Base-by-base conservation (phyloP, 2,888 invertebrate genomes). In the Pharmacophagus antenor region DNA sequence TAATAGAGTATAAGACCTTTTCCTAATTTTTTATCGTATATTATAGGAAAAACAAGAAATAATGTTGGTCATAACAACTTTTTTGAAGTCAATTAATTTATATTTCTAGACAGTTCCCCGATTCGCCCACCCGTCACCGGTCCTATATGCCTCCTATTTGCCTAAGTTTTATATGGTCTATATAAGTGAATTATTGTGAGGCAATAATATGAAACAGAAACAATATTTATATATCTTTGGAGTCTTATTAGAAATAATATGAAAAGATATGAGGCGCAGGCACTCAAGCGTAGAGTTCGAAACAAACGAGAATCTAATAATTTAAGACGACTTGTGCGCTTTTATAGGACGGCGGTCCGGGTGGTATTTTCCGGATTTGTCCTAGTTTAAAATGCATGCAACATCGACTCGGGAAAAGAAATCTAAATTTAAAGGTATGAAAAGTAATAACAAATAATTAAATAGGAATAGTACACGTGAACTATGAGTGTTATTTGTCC, bases 381-480 rank as follows among this genome's bases (percentile, higher is more conserved):
- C 60, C 60, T 47, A 56, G 46, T 56, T 56, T 60, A 22, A 56
- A 60, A 60, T 60, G 60, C 51, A 60, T 56, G 50, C 31, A 31
- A 54, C 54, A 25, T 48, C 46, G 51, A 20, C 10, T 37, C 31
- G 37, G 25, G 15, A 60, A 55, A 50, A n/a, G 25, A 47, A 17
- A 50, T 18, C 46, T 18, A 4, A 21, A 15, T 21, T n/a, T 37
- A 5, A 60, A 60, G 60, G 60, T 60, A 60, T 41, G 51, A 50
- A 37, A 51, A 25, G 42, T 47, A 8, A 12, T 20, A 46, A 12
- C 4, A 15, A 21, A 18, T 42, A 23, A 10, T 31, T 31, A 31
- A 10, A 10, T 12, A 31, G 12, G 12, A 12, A 15, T 31, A 15
- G 31, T 3, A 31, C 12, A 2, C 31, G 1, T 31, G 2, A 31